These are phyloP conservation scores for Parazoanthus darwini DNA, from an alignment of 92 coral and sea anemone genomes.

Conservation along the genomic window DNA sequence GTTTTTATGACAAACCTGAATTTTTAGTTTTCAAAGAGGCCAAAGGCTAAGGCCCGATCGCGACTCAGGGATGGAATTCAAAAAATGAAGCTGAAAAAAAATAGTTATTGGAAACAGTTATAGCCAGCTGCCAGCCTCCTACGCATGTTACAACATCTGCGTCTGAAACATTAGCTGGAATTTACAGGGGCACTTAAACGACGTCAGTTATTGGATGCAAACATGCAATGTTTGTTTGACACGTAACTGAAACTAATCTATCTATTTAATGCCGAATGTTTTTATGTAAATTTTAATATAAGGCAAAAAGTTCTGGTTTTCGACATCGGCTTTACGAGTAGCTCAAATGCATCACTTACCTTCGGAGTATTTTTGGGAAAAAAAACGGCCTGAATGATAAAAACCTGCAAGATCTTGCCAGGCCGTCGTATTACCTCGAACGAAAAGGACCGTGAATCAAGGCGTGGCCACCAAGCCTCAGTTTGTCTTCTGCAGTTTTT, in stretches of 20 bases:
- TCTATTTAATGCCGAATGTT: too few relatives aligned
- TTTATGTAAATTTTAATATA: too few relatives aligned
- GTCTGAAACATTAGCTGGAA: too few relatives aligned
- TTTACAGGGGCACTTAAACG: background rate
- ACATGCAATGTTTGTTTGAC: background rate
- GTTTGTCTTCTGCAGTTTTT: background rate
- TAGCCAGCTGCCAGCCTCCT: background rate
- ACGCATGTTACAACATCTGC: background rate
- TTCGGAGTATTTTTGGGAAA: background rate
- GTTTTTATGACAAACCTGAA: background rate
- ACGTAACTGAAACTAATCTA: background rate
- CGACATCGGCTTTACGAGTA: background rate
- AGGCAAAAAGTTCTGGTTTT: too few relatives aligned
- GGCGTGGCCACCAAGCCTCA: slow-evolving; percentile 17
- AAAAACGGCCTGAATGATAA: background rate
- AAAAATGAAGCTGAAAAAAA: background rate
- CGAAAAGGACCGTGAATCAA: background rate
- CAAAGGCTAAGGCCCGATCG: too few relatives aligned
- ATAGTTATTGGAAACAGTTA: background rate
- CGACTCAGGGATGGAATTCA: too few relatives aligned
- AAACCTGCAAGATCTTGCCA: background rate
- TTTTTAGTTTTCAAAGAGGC: background rate
- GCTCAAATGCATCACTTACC: background rate
- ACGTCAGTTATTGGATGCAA: background rate
- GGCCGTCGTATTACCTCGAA: background rate